Base-by-base conservation (phyloP, 2,888 invertebrate genomes). In the Graphium colonna region DNA sequence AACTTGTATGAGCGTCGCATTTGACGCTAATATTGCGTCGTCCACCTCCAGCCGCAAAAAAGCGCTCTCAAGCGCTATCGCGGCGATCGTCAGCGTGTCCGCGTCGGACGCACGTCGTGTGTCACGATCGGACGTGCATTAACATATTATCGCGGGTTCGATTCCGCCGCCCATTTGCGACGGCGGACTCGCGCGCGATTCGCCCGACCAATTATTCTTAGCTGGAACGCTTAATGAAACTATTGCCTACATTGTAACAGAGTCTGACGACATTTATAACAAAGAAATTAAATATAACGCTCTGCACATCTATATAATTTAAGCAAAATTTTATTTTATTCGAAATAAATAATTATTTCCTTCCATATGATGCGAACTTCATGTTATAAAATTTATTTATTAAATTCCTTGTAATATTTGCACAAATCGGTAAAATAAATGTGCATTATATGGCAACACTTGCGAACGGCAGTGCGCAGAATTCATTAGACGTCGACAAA, bases 91-190 rank as follows among this genome's bases (percentile, higher is more conserved):
- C 62, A 53, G 65, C 75, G 75, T 83, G 82, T 81, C 79, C 69
- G 71, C 72, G 65, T 52, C 64, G 74, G 75, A 72, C 75, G 81
- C 75, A 70, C 82, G 82, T 86, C 87, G 87, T 87, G 87, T 79
- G 80, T 86, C 87, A 88, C 87, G 87, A 86, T 85, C 82, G 78
- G 83, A 81, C 78, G 77, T 69, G 74, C 77, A 87, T 88, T 88
- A 77, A 79, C 86, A 88, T 87, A 36, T 36, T 36, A 87, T 86
- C 85, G 77, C 77, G 68, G 76, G 68, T 80, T 80, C 77, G 83
- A 84, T 84, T 82, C 78, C 73, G 71, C 75, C 80, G 79, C 77
- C 78, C 36, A 18, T 28, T 28, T 39, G 43, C 48, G 28, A 48
- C 48, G 31, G 28, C 13, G 12, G 13, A 16, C 31, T 40, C 33